Evolutionary conservation across 1,140 invertebrate species (phyloP), one percentile per base, ranked within the genome.

Genomic region (Caenorhabditis latens): DNA sequence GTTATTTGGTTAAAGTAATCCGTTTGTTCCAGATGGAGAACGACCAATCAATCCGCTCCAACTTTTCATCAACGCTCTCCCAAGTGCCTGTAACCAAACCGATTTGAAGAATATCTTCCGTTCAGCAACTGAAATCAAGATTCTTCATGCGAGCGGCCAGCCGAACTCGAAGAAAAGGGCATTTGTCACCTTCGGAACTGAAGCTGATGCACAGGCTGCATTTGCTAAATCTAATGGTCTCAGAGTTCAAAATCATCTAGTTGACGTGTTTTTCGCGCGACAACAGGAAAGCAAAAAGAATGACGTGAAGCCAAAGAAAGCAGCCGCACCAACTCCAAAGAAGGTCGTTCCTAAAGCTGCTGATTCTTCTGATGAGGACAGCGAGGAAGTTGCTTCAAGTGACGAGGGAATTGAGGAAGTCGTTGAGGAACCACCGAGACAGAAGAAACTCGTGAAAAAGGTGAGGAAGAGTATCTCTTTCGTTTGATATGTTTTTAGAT

Each of bases 191-290:
- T 88, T 88, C 53, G 48, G 42, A 46, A 75, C 85, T 16, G 88
- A 87, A 82, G 75, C 46, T 13, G 85, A 84, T 42, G 85, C 85
- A 7, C 50, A 57, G 14, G 85, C 82, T 61, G 88, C 82, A 16
- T 88, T 88, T 43, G 40, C 84, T 40, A 87, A 86, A 42, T 82
- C 79, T 24, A 67, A 84, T 11, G 84, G 83, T 4, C 58, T 88
- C 40, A 88, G 63, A 50, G 58, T 88, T 14, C 58, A 83, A 14
- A 82, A 86, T 19, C 42, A 32, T 11, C 58, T 79, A 7, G 88
- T 88, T 11, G 83, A 84, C 8, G 88, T 88, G n/a, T 63, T 88
- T 21, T 88, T 71, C 58, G 84, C 84, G 3, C 50, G 87, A 61
- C 40, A 43, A 13, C 61, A 75, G 75, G 82, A 75, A 53, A 53